These are phyloP conservation scores for Lutjanus argentimaculatus DNA, from an alignment of 2,797 vertebrate genomes.

Conservation along the genomic window DNA sequence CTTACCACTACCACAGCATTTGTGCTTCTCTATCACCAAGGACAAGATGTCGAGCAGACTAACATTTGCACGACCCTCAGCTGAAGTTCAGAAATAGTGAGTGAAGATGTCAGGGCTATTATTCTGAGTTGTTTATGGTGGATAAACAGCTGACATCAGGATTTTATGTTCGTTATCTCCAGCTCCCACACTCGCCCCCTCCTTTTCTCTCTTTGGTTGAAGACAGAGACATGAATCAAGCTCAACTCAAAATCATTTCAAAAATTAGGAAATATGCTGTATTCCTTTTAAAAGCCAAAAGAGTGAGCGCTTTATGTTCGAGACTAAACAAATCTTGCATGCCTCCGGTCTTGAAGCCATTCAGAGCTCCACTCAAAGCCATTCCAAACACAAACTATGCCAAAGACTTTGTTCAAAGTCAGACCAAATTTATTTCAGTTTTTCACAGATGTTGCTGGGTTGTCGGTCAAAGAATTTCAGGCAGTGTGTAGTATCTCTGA, in stretches of 20 bases:
- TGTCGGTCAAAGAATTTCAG: constrained; percentile 35
- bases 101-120: constrained; percentile 8
- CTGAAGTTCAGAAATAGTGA: constrained; percentile 3
- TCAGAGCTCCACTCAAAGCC: constrained; percentile 31
- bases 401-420: constrained; percentile 35
- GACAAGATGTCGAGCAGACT: background rate
- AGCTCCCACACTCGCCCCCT: background rate
- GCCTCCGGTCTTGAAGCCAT: constrained; percentile 15
- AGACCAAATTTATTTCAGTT: constrained; percentile 10
- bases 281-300: constrained; percentile 7
- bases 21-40: constrained; percentile 13
- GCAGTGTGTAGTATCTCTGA: constrained; percentile 31
- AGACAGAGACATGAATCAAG: constrained; percentile 7
- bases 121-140: constrained; percentile 15
- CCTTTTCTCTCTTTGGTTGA: constrained; percentile 10
- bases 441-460: constrained; percentile 8
- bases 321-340: constrained; percentile 10
- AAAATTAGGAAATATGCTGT: constrained; percentile 15
- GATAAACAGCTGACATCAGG: constrained; percentile 21
- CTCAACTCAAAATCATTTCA: background rate
- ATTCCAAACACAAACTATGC: constrained; percentile 11
- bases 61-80: constrained; percentile 12
- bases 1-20: constrained; percentile 18
- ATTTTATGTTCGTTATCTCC: constrained; percentile 1
- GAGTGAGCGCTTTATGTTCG: constrained; percentile 8